Base-by-base conservation (phyloP, 2,888 invertebrate genomes). In the Drosophila imparisetae region DNA sequence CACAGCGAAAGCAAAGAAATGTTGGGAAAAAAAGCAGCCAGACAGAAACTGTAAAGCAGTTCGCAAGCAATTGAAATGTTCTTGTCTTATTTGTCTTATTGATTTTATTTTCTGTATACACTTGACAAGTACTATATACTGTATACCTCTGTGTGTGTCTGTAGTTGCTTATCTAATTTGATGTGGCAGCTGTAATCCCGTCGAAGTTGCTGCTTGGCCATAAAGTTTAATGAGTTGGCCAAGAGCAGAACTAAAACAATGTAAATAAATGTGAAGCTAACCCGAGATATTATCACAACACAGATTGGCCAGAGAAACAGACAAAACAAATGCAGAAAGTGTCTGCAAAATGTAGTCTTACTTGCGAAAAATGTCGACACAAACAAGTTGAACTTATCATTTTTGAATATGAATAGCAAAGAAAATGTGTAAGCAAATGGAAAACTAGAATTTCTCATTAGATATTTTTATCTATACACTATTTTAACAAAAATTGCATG, bases 61-160 rank as follows among this genome's bases (percentile, higher is more conserved):
- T 70, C 48, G 48, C 40, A 52, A 76, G 70, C 66, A 57, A 75
- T 55, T 71, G 60, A 70, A 88, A 86, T 65, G 67, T 80, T 67
- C 74, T 83, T 66, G 66, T 78, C 73, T 72, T 87, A 82, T 89
- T 84, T 81, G 70, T 69, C 67, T 66, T 89, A 89, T 84, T 74
- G 89, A 84, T 84, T 84, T 84, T 87, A 38, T 72, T 55, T 58
- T 65, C 58, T 30, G 49, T 48, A 36, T 50, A 52, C 30, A 45
- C 45, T 52, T 38, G 42, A 24, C 48, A 40, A 29, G 38, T 34
- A 52, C 60, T 54, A 64, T 48, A 48, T 32, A 69, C 13, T 52
- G 49, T 52, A 48, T 59, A 32, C 2, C 24, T 30, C 8, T 34
- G 18, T 38, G 29, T 57, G 30, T 40, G 32, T 30, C 4, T n/a